phyloP scores from a whole-genome alignment of 1,140 invertebrate species.

The Elymnias hypermnestra region DNA sequence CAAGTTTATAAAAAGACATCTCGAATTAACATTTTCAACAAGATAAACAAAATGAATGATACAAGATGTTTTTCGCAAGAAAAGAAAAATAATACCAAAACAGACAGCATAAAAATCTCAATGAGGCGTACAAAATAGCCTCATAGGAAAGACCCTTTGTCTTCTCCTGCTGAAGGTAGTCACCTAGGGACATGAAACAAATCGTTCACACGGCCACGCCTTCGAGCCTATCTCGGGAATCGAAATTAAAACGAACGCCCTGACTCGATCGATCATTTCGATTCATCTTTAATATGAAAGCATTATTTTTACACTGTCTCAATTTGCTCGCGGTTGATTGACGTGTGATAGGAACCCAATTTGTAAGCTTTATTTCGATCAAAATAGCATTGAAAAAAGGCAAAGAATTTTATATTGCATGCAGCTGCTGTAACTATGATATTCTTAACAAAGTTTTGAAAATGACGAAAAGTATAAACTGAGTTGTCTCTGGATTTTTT shows the following conservation, averaged over 20 bases:
- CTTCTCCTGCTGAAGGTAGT: slow-evolving; percentile 32
- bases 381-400: slow-evolving; percentile 40
- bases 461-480: too few relatives aligned
- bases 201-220: slow-evolving; percentile 66
- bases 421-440: slow-evolving; percentile 14
- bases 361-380: slow-evolving; percentile 49
- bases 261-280: slow-evolving; percentile 70
- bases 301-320: slow-evolving; percentile 69
- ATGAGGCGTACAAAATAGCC: slow-evolving; percentile 2
- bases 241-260: slow-evolving; percentile 74
- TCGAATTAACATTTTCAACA: too few relatives aligned
- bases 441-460: not conserved
- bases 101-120: not conserved
- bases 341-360: slow-evolving; percentile 52
- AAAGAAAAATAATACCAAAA: too few relatives aligned
- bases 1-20: too few relatives aligned
- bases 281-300: slow-evolving; percentile 70
- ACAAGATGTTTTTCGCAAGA: too few relatives aligned
- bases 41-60: too few relatives aligned
- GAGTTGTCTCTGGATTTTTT: too few relatives aligned
- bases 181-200: slow-evolving; percentile 68
- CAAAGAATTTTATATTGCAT: slow-evolving; percentile 23
- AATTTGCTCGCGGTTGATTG: slow-evolving; percentile 63
- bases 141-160: slow-evolving; percentile 26
- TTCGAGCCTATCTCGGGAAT: slow-evolving; percentile 61